phyloP scores from a whole-genome alignment of 1,140 invertebrate species.

The Saccostrea glomerata region DNA sequence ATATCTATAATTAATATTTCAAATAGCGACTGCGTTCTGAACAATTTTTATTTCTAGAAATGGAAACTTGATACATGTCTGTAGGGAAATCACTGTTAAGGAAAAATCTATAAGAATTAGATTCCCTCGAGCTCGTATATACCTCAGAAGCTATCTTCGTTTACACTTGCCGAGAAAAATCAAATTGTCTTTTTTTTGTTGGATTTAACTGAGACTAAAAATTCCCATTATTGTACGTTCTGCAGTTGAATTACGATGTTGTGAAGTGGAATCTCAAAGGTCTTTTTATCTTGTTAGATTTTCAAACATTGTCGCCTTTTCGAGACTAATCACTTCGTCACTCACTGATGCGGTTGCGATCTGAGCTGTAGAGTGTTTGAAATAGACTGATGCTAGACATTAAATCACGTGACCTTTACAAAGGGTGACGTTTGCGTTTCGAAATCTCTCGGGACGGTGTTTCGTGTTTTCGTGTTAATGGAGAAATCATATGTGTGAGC shows the following conservation, averaged over 20 bases:
- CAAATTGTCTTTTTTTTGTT: conserved; percentile 16
- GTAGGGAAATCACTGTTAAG: conserved; percentile 3
- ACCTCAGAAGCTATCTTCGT: conserved; percentile 16
- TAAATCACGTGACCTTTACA: not conserved
- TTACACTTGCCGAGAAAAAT: conserved; percentile 29
- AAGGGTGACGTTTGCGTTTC: conserved; percentile 8
- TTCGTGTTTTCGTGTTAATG: conserved; percentile 8
- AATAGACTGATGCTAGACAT: not conserved
- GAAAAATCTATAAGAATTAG: conserved; percentile 35
- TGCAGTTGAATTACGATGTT: conserved; percentile 28
- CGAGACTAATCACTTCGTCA: conserved; percentile 9
- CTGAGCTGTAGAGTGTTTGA: not conserved
- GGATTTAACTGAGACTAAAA: conserved; percentile 8
- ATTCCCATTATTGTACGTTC: not conserved
- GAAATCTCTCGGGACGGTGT: not conserved
- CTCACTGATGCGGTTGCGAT: not conserved
- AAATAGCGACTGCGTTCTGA: conserved; percentile 10
- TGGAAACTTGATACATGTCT: conserved; percentile 34
- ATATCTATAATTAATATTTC: conserved; percentile 16
- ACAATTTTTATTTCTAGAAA: conserved; percentile 13
- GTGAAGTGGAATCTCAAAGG: conserved; percentile 3
- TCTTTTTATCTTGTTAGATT: conserved; percentile 29
- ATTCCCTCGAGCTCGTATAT: not conserved
- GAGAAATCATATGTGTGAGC: conserved; percentile 29
- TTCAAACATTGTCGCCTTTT: conserved; percentile 22